Evolutionary conservation across 2,113 vertebrate species (phyloP), one percentile per base, ranked within the genome.

Genomic region (Tenrec ecaudatus): DNA sequence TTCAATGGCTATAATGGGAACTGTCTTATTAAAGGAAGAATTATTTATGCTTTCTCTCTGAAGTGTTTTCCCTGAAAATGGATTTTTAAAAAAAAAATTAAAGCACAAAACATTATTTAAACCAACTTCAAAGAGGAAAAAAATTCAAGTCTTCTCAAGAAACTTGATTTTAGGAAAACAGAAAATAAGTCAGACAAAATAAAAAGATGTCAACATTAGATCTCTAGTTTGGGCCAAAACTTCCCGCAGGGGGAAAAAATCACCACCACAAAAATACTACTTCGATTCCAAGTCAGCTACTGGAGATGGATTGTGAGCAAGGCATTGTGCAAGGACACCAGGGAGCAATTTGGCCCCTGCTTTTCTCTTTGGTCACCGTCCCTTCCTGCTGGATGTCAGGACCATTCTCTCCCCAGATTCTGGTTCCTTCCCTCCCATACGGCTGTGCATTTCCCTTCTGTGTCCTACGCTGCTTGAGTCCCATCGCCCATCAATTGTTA

Each of bases 1-100:
- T 89, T 94, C 90, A 83, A 23, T 79, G 81, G 53, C 58, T 94
- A 86, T 86, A 92, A 88, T 15, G 88, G 76, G 71, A 97, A 90
- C 66, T 53, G 40, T 83, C 88, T 94, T 94, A 92, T 90, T 91
- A 83, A 88, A 90, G 86, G 47, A 93, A 83, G 60, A 89, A 75
- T 91, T 95, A 96, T 68, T 96, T 96, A 79, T 92, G 73, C 53
- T 88, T 90, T 81, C 68, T 60, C 82, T 73, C 66, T 57, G 58
- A 86, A 82, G 29, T 38, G 22, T 84, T 93, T 88, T 86, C 88
- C n/a, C 71, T 86, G 91, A 77, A 80, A 94, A 92, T 66, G 3
- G 40, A 62, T 88, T 89, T 89, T 89, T 58, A n/a, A n/a, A n/a
- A n/a, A n/a, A n/a, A 62, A 62, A 62, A 66, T 66, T 87, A 47